A percentile compares a stretch with the other conserved stretches of the same genome.
Evolutionary conservation across 2,797 vertebrate genomes (phyloP).

Genomic region (Sebastes umbrosus): DNA sequence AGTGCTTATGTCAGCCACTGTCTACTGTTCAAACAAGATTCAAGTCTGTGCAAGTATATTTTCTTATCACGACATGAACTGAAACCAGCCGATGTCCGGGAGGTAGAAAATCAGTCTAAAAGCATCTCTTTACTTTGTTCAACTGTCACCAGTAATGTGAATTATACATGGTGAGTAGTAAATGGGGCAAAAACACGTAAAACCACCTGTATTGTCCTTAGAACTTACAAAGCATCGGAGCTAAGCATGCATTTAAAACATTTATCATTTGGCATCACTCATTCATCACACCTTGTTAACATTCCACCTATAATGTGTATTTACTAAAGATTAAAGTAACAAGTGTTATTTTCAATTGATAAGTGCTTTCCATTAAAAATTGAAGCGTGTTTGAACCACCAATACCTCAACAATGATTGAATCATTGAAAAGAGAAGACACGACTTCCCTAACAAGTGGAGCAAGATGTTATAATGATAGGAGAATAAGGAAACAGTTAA

Average conservation of each 20-base stretch:
- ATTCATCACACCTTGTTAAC: too few relatives aligned
- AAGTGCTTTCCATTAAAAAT: not conserved
- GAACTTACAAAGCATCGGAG: too few relatives aligned
- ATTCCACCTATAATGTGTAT: too few relatives aligned
- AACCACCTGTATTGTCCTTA: too few relatives aligned
- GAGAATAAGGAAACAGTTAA: not conserved
- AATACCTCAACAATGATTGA: not conserved
- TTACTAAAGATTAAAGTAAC: not conserved
- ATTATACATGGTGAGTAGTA: not conserved
- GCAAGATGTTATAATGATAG: not conserved
- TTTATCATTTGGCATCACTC: too few relatives aligned
- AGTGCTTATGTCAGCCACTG: not conserved
- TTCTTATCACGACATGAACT: conserved; percentile 5
- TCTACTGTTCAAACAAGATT: not conserved
- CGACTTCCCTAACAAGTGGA: not conserved
- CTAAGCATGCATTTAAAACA: too few relatives aligned
- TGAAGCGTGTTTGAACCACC: not conserved
- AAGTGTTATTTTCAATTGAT: not conserved
- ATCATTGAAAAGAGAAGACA: not conserved
- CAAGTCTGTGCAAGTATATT: conserved; percentile 14
- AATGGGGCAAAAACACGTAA: too few relatives aligned
- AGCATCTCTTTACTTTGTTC: not conserved
- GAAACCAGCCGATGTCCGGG: not conserved
- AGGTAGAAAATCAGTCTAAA: not conserved
- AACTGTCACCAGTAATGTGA: not conserved